These are phyloP conservation scores for Conus canariensis DNA, from an alignment of 2,888 invertebrate genomes.

Conservation along the genomic window DNA sequence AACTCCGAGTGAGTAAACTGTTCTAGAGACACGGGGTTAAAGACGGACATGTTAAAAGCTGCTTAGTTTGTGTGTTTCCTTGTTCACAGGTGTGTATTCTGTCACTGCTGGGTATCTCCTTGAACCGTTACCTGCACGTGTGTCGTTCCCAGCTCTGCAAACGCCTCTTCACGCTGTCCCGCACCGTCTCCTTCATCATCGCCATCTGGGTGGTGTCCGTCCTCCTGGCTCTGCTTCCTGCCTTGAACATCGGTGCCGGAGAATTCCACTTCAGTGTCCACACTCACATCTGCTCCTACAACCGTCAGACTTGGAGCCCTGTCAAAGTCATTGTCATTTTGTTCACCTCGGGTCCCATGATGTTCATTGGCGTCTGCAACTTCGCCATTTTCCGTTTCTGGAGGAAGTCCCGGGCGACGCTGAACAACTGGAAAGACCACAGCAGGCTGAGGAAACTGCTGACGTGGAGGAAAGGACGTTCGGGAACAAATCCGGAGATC, in stretches of 20 bases:
- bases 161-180: too few species aligned
- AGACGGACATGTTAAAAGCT: too few species aligned
- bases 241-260: constrained; percentile 11
- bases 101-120: too few species aligned
- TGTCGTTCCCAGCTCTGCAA: too few species aligned
- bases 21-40: too few species aligned
- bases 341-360: neutral
- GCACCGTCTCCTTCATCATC: neutral
- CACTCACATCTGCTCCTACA: constrained; percentile 39
- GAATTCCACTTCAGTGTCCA: constrained; percentile 24
- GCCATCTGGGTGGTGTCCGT: constrained; percentile 19
- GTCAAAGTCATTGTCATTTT: neutral
- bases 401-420: neutral
- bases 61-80: too few species aligned
- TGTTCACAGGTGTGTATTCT: too few species aligned
- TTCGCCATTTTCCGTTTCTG: too few species aligned
- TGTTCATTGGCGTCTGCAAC: too few species aligned
- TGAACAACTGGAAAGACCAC: neutral
- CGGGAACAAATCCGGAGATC: neutral
- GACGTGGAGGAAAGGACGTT: neutral
- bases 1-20: too few species aligned
- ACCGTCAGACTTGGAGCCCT: neutral
- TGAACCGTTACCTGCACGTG: too few species aligned
- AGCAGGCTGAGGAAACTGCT: neutral
- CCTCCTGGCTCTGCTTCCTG: constrained; percentile 11